phyloP scores from a whole-genome alignment of 2,888 invertebrate species.

The Lasiommata megera region DNA sequence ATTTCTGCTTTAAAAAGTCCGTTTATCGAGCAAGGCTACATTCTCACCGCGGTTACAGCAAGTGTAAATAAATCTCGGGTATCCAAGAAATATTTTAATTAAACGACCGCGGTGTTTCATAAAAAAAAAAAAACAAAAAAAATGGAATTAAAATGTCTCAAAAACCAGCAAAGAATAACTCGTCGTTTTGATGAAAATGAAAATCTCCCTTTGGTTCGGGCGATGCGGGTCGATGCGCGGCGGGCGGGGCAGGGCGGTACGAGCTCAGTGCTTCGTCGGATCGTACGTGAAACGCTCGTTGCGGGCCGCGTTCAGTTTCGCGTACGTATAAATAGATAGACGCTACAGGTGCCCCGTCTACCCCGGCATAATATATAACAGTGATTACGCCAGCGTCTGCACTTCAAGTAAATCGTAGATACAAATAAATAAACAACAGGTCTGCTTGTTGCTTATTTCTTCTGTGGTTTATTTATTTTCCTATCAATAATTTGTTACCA shows the following conservation, averaged over 20 bases:
- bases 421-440: conserved; percentile 30
- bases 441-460: conserved; percentile 17
- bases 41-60: too few relatives aligned
- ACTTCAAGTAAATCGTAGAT: conserved; percentile 53
- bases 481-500: too few relatives aligned
- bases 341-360: conserved; percentile 62
- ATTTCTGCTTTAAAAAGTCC: too few relatives aligned
- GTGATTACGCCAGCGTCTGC: conserved; percentile 50
- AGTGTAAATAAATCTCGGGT: too few relatives aligned
- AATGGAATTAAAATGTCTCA: conserved; percentile 1
- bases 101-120: not conserved
- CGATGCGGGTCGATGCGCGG: conserved; percentile 49
- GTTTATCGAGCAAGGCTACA: too few relatives aligned
- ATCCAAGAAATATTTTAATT: not conserved
- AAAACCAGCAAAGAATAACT: conserved; percentile 17
- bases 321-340: conserved; percentile 51
- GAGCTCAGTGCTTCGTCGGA: conserved; percentile 52
- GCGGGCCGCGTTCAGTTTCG: conserved; percentile 23
- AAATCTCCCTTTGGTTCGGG: conserved; percentile 30
- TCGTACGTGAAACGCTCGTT: conserved; percentile 49
- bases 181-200: conserved; percentile 12
- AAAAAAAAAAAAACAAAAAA: not conserved
- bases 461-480: conserved; percentile 25
- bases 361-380: conserved; percentile 55
- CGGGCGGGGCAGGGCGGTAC: conserved; percentile 45